Evolutionary conservation across 2,797 vertebrate species (phyloP), one percentile per base, ranked within the genome.

Genomic region (Urosaurus nigricauda): DNA sequence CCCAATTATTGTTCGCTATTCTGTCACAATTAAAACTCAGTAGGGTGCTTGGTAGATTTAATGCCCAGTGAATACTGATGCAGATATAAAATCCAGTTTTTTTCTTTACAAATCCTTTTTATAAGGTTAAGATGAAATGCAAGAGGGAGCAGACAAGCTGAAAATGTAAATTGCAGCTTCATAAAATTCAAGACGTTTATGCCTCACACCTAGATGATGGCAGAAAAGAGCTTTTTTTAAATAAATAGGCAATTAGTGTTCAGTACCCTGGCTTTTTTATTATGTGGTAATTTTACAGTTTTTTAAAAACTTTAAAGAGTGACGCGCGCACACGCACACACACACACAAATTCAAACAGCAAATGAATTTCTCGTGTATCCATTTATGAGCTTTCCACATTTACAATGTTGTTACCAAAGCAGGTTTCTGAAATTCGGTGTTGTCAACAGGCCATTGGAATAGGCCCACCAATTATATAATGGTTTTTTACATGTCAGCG

Each of bases 1-100:
- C 95, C 96, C 96, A 97, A 97, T 98, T 97, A 97, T 96, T 94
- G 96, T 95, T 96, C 94, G 96, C 97, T 96, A 97, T 98, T 98
- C 97, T 96, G 95, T 94, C 94, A 95, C 97, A 98, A 98, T 98
- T 98, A 98, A 96, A 97, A 96, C 94, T 53, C 95, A 89, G 94
- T 97, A 96, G 96, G 97, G 96, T 96, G 96, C 95, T 94, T 96
- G 94, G 5, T 90, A 94, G 96, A 96, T 93, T 96, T 97, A 97
- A 96, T 86, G 91, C 94, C 92, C 96, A 96, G 95, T 97, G 97
- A 97, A 97, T 89, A 94, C 92, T 96, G 95, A 96, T 91, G 80
- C 89, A 70, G 94, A 94, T 96, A 95, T 96, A 95, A 95, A 95
- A 96, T 77, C 86, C 91, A 95, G 89, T 94, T 95, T 95, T 93